Evolutionary conservation across 2,888 invertebrate species (phyloP), one percentile per base, ranked within the genome.

Genomic region (Scaptomyza polygonia): DNA sequence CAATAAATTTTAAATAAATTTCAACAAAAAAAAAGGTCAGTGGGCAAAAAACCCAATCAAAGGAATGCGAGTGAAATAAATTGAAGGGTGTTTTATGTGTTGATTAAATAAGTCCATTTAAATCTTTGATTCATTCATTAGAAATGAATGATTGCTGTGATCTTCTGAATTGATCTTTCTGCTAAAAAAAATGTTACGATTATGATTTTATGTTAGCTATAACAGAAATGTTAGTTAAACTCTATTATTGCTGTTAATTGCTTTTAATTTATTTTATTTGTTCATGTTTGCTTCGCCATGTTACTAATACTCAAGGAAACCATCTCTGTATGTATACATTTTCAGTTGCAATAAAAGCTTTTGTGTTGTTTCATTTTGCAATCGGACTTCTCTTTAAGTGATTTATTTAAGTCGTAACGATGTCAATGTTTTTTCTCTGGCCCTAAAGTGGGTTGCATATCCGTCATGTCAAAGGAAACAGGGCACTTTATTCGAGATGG

Each of bases 1-100:
- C 82, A 84, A 86, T 81, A 81, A 84, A 84, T 84, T 86, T 74
- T 57, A 59, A 67, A 67, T 74, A 67, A 61, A 72, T 57, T 62
- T 49, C 51, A 34, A n/a, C n/a, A n/a, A n/a, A n/a, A n/a, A n/a
- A 47, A 45, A 72, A 12, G 51, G 25, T 59, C 55, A 9, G 68
- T 7, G 30, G 12, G 18, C n/a, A 5, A n/a, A 9, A n/a, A 32
- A 48, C 6, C 63, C 34, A 62, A 51, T 40, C 59, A 32, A 32
- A 36, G 18, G 11, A 75, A 59, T 57, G 57, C 43, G n/a, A 7
- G 25, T 9, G n/a, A 40, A 53, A 54, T 39, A 52, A 40, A 45
- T 57, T 57, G 14, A n/a, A 53, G 36, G 27, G 16, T n/a, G 14
- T 66, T 65, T 55, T 27, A 18, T n/a, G 25, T 8, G 25, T 11